Evolutionary conservation across 2,113 vertebrate species (phyloP), one percentile per base, ranked within the genome.

Genomic region (Oncorhynchus masou): DNA sequence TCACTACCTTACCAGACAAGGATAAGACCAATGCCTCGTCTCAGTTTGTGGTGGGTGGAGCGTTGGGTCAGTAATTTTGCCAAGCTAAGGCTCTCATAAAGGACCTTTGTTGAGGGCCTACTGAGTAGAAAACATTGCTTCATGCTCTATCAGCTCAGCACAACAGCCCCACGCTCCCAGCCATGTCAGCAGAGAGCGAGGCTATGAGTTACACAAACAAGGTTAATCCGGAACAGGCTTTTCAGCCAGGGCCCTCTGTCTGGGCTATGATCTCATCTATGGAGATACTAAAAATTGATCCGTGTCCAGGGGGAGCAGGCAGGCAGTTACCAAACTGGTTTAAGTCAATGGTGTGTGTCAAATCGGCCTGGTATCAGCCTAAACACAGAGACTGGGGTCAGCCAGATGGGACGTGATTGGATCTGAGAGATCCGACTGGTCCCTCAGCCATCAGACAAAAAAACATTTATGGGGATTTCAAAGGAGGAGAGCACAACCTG

Each of bases 171-270:
- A 34, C 76, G 65, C 73, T 77, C 75, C 70, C 79, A 81, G 73
- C 79, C 62, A n/a, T 73, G 81, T 88, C 88, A 90, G 91, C 86
- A 77, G 81, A 60, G 71, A 80, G 75, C 5, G 73, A 79, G 77
- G 77, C 78, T 81, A 74, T 68, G 80, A 79, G 78, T 84, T 83
- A 78, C 75, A 86, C 75, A 90, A 91, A 92, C 85, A 90, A 74
- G 84, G 73, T 79, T 88, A 89, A 89, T 89, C 83, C 85, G 29
- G 66, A 13, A 62, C 79, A 11, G 71, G 77, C 25, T 39, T 39
- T 39, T 39, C 39, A 39, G 39, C 77, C 71, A 74, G 69, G 73
- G 76, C 83, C 83, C 76, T 73, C 75, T 25, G 81, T 57, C 74
- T 83, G 78, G 60, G 45, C 76, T 73, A 54, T 90, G 89, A 86